Percentiles rank a stretch among this genome's conserved stretches.
phyloP scores from a whole-genome alignment of 2,797 vertebrate genomes.

The Hypotaenidia philippensis region DNA sequence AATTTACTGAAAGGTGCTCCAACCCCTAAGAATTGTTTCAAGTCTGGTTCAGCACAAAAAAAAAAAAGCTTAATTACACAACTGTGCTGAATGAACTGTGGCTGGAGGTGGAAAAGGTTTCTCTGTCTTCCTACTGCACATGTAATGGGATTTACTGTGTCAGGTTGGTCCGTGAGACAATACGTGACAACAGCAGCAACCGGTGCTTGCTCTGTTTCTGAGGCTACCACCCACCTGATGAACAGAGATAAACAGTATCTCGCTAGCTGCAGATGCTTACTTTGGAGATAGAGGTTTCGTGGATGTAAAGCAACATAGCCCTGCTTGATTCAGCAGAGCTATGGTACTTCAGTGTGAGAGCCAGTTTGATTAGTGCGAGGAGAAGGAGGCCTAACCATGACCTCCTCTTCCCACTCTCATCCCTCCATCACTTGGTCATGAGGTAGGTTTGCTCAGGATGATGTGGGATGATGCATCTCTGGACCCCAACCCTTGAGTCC shows the following conservation, averaged over 20 bases:
- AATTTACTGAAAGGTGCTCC: not conserved
- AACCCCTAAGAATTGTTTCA: not conserved
- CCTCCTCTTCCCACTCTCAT: not conserved
- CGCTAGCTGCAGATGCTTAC: not conserved
- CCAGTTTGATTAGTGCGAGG: not conserved
- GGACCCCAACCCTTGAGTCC: not conserved
- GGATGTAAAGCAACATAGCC: not conserved
- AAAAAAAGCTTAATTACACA: not conserved
- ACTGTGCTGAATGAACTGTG: not conserved
- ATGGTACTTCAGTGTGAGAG: not conserved
- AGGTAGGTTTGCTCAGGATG: not conserved
- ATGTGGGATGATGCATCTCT: rapidly evolving
- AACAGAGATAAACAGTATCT: not conserved
- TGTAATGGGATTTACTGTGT: not conserved
- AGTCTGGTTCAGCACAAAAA: not conserved
- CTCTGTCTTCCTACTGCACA: not conserved
- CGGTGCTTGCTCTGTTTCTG: not conserved
- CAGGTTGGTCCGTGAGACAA: not conserved
- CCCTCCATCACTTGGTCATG: not conserved
- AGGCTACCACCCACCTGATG: not conserved
- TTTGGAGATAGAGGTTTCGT: not conserved
- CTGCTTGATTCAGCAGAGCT: not conserved
- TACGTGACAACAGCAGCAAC: not conserved
- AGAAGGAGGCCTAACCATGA: not conserved
- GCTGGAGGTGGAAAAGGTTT: not conserved